Conservation (phyloP, 2,797 vertebrate genomes). For the Pantherophis vulpinus region DNA sequence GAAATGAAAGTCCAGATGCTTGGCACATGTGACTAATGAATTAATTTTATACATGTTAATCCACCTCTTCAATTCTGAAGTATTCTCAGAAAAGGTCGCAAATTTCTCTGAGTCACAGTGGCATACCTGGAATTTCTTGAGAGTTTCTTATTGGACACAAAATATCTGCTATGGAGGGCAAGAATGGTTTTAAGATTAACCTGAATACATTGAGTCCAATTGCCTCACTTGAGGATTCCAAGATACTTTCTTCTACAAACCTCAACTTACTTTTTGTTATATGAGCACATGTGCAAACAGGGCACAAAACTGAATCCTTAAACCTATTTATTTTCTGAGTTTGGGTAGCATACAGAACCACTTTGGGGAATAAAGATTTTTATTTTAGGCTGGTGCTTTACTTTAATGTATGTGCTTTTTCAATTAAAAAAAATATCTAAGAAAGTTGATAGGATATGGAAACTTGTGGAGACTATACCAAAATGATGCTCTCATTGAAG, state of each 20-base stretch:
- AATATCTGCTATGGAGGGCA: background rate
- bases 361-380: background rate
- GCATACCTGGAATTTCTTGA: background rate
- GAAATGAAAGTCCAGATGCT: background rate
- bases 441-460: background rate
- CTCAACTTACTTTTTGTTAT: background rate
- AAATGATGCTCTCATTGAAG: background rate
- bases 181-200: background rate
- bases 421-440: background rate
- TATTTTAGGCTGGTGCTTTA: background rate
- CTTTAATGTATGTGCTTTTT: background rate
- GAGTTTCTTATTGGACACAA: background rate
- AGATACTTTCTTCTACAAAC: background rate
- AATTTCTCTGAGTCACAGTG: background rate
- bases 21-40: background rate
- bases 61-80: background rate
- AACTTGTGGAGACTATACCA: background rate
- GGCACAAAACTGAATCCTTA: background rate
- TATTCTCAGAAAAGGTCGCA: background rate
- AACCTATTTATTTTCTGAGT: background rate
- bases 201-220: background rate
- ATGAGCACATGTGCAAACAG: background rate
- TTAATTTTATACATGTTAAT: background rate
- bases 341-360: background rate
- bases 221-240: background rate